Conservation (phyloP, 1,140 invertebrate genomes). For the Drosophila lowei region DNA sequence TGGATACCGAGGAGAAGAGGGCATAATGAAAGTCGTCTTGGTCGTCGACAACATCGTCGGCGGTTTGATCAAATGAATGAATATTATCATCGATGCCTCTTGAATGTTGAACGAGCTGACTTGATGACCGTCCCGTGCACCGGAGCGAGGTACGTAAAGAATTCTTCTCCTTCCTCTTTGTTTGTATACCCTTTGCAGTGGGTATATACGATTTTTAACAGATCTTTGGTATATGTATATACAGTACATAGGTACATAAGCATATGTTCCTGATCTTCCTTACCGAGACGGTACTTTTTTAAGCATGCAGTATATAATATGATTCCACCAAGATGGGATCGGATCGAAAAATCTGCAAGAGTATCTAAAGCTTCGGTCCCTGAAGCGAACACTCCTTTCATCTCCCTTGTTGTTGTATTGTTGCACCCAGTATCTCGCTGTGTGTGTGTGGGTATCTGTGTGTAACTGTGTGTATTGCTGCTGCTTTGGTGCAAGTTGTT, state of each 20-base stretch:
- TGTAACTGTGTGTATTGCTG: slow-evolving; percentile 7
- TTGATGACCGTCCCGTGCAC: slow-evolving; percentile 68
- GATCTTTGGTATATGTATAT: too few species aligned
- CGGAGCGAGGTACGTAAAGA: slow-evolving; percentile 63
- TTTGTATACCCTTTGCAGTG: background rate
- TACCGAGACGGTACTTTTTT: too few species aligned
- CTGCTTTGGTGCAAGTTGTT: slow-evolving; percentile 66
- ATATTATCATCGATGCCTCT: slow-evolving; percentile 81
- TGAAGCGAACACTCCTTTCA: too few species aligned
- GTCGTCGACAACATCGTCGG: slow-evolving; percentile 62
- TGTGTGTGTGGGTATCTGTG: slow-evolving; percentile 22
- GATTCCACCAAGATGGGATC: too few species aligned
- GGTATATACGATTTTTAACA: too few species aligned
- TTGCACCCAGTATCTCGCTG: slow-evolving; percentile 42
- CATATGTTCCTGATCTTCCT: too few species aligned
- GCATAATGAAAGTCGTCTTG: slow-evolving; percentile 63
- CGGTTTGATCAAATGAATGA: slow-evolving; percentile 82
- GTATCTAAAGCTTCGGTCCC: too few species aligned
- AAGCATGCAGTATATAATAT: too few species aligned
- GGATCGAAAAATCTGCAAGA: too few species aligned
- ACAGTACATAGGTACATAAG: too few species aligned
- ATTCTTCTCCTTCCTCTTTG: slow-evolving; percentile 46
- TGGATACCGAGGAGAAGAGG: slow-evolving; percentile 2
- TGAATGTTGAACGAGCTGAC: slow-evolving; percentile 75
- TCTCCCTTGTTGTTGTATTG: slow-evolving; percentile 21